phyloP scores from a whole-genome alignment of 2,797 vertebrate species.

The Fundulus diaphanus region DNA sequence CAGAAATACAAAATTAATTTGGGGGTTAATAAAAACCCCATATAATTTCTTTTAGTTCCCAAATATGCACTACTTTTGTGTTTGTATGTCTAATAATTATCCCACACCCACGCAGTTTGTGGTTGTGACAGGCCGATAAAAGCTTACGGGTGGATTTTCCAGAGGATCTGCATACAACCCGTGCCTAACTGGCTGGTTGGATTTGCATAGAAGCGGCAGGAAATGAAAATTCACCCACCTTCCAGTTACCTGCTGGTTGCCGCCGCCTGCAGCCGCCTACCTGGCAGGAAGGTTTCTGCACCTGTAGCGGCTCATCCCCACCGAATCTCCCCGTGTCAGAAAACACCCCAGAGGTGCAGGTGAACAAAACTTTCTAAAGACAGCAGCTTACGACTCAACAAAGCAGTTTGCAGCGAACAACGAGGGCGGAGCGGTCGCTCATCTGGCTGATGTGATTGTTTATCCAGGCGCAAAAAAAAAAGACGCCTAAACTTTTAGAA shows the following conservation, averaged over 20 bases:
- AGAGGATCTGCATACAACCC: constrained; percentile 5
- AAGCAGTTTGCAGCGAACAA: background rate
- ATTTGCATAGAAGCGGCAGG: constrained; percentile 65
- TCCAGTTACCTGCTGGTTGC: constrained; percentile 23
- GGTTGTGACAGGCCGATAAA: background rate
- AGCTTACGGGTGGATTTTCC: background rate
- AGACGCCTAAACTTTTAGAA: constrained; percentile 23
- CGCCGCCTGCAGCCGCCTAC: constrained; percentile 14
- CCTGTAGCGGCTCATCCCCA: constrained; percentile 60
- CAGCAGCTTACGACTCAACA: background rate
- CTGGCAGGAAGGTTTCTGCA: constrained; percentile 47
- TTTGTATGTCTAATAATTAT: background rate
- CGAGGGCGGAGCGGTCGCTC: background rate
- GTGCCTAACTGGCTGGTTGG: background rate
- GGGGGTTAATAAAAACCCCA: no score
- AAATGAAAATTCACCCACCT: constrained; percentile 31
- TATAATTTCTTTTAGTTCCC: background rate
- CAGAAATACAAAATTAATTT: no score
- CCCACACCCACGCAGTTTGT: background rate
- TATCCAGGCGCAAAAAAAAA: background rate
- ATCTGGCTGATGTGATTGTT: background rate
- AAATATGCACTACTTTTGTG: background rate
- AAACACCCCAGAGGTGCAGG: background rate
- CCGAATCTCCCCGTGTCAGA: background rate
- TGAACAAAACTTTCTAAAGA: background rate